These are phyloP conservation scores for Manis javanica DNA, from an alignment of 2,797 vertebrate species.

Conservation along the genomic window DNA sequence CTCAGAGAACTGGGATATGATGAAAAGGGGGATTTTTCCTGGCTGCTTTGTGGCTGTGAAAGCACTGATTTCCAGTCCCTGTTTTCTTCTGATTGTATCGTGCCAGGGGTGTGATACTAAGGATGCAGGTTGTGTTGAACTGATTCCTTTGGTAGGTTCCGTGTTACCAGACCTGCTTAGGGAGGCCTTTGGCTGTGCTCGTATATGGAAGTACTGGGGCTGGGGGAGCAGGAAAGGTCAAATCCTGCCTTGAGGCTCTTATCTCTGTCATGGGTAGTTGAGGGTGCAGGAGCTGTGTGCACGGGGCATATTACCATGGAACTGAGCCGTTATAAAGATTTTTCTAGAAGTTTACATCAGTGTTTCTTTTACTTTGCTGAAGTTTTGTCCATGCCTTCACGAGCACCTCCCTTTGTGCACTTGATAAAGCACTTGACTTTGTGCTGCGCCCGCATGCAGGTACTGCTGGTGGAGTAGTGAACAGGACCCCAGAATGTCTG, in stretches of 20 bases:
- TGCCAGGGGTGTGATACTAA: neutral
- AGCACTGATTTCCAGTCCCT: neutral
- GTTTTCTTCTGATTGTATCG: neutral
- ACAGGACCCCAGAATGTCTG: neutral
- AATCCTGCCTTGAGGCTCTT: neutral
- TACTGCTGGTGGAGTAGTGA: neutral
- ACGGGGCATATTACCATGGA: neutral
- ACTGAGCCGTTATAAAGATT: rapidly evolving
- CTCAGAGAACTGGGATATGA: neutral
- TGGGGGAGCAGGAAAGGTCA: neutral
- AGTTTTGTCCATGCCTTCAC: neutral
- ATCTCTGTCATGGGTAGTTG: neutral
- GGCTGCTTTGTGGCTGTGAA: neutral
- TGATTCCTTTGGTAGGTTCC: neutral
- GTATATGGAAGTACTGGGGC: neutral
- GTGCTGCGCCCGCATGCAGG: neutral
- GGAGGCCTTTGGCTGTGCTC: neutral
- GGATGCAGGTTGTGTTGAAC: neutral
- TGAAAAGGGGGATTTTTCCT: neutral
- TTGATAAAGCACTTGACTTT: neutral
- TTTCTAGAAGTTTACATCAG: neutral
- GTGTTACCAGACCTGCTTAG: too few relatives aligned
- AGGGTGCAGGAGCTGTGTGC: neutral
- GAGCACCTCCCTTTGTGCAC: neutral
- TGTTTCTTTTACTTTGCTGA: neutral